Evolutionary conservation across 2,888 invertebrate genomes (phyloP), one percentile per base, ranked within the genome.

Genomic region (Rosalia funebris): DNA sequence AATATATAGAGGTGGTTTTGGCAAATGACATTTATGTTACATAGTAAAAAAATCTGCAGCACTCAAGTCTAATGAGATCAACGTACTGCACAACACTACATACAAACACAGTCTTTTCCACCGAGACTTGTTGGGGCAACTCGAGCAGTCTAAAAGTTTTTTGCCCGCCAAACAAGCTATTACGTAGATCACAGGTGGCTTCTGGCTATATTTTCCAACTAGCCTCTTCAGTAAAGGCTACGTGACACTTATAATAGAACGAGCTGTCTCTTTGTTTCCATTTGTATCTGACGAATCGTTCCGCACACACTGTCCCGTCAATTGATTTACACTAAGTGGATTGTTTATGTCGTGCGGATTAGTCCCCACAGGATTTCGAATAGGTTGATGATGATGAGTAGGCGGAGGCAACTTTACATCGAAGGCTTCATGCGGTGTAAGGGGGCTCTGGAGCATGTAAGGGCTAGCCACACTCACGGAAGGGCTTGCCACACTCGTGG

Each of bases 291-390:
- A 71, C 42, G 78, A 71, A 69, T 80, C 79, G 68, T 78, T 81
- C 66, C 80, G 75, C 48, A 79, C 76, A 69, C 82, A 82, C 77
- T 91, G 90, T 71, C 92, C 92, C 62, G 93, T 94, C 71, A 95
- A 84, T 83, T 95, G 94, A 76, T 94, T 94, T 60, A 95, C 93
- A 81, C 93, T 94, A 39, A 95, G 85, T 57, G 95, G 95, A 84
- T 95, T 95, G 84, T 95, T 95, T 69, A 92, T 90, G 83, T 95
- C 95, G 72, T 93, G 90, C 37, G 95, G 95, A 83, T 95, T 95
- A 44, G 94, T 93, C 61, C 95, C 95, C 57, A 95, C 93, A 37
- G 95, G 95, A 81, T 92, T 88, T 66, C 94, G 85, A 68, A 84
- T 84, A 54, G 84, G 83, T 57, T 74, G 82, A 73, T 72, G 82